Conservation (phyloP, 2,888 invertebrate genomes). For the Himalopsyche anomala region DNA sequence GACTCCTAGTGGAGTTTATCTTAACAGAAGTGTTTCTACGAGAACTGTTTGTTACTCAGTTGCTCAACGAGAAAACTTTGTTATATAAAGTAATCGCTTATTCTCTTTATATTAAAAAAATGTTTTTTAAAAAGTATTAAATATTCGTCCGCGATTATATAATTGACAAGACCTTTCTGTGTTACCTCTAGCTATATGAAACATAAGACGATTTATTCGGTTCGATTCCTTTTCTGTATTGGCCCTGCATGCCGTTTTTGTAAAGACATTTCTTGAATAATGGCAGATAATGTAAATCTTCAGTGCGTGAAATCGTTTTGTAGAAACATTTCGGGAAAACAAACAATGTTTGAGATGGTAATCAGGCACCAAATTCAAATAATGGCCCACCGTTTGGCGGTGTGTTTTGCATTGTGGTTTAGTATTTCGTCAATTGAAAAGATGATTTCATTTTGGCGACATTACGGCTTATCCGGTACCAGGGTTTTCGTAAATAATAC, state of each 20-base stretch:
- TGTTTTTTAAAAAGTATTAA: not conserved
- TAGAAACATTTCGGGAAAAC: slow-evolving; percentile 41
- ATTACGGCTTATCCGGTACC: not conserved
- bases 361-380: slow-evolving; percentile 22
- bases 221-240: slow-evolving; percentile 40
- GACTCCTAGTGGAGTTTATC: too few relatives aligned
- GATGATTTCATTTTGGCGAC: slow-evolving; percentile 17
- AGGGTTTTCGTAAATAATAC: too few relatives aligned
- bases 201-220: slow-evolving; percentile 38
- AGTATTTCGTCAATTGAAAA: not conserved
- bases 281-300: slow-evolving; percentile 51
- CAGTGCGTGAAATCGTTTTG: slow-evolving; percentile 56
- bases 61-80: too few relatives aligned
- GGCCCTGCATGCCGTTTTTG: slow-evolving; percentile 27
- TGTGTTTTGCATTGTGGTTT: not conserved
- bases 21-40: too few relatives aligned
- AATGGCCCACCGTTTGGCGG: slow-evolving; percentile 5
- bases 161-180: not conserved
- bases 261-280: slow-evolving; percentile 29
- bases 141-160: not conserved
- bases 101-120: too few relatives aligned
- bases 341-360: slow-evolving; percentile 40
- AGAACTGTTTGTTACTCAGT: too few relatives aligned
- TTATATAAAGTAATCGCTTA: too few relatives aligned
- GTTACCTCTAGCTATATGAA: not conserved